These are phyloP conservation scores for Listrodromus nycthemerus DNA, from an alignment of 2,888 invertebrate genomes.

Conservation along the genomic window DNA sequence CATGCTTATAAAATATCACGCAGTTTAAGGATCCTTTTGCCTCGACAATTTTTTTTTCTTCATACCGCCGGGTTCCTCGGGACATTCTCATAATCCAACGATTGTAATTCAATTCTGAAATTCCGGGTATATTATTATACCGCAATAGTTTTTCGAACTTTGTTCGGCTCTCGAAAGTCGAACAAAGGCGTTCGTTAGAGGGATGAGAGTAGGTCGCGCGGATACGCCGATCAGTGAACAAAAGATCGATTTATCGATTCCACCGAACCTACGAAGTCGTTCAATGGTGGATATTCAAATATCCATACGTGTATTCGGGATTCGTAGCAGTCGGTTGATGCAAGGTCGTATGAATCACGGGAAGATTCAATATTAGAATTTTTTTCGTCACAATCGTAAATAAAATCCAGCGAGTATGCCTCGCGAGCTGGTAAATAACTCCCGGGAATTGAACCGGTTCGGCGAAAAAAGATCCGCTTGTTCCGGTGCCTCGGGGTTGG, in stretches of 20 bases:
- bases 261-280: neutral
- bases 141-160: neutral
- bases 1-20: slow-evolving; percentile 5
- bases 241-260: slow-evolving; percentile 8
- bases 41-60: slow-evolving; percentile 4
- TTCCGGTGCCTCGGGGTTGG: neutral
- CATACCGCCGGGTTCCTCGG: neutral
- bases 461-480: slow-evolving; percentile 8
- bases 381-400: neutral
- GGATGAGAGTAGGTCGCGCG: neutral
- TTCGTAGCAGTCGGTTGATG: neutral
- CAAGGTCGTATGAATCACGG: neutral
- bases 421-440: slow-evolving; percentile 13
- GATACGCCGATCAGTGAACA: neutral
- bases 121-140: neutral
- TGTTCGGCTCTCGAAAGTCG: neutral
- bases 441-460: slow-evolving; percentile 7
- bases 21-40: neutral
- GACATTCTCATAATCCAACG: neutral
- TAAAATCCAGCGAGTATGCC: neutral
- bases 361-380: neutral
- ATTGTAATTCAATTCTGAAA: neutral
- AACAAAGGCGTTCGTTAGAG: neutral
- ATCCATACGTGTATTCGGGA: neutral
- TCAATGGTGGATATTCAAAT: neutral